These are phyloP conservation scores for Junonia oenone DNA, from an alignment of 2,888 invertebrate species.

Conservation along the genomic window DNA sequence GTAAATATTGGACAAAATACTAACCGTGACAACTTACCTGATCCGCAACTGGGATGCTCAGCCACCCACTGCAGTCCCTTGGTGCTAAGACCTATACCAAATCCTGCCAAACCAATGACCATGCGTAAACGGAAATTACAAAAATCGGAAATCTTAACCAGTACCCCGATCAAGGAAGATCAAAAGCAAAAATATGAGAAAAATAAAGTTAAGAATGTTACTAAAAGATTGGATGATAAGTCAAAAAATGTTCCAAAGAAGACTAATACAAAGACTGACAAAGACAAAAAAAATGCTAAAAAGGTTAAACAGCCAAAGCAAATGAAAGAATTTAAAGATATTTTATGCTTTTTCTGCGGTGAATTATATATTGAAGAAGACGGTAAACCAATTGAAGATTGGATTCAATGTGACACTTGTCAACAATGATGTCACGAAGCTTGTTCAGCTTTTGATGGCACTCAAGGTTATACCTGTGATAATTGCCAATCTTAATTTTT, in stretches of 20 bases:
- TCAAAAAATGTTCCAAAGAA: constrained; percentile 30
- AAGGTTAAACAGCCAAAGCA: constrained; percentile 30
- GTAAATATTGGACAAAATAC: constrained; percentile 1
- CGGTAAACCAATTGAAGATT: constrained; percentile 31
- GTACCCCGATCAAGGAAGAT: constrained; percentile 30
- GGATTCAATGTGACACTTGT: constrained; percentile 31
- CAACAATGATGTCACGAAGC: no score
- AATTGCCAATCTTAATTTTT: constrained; percentile 25
- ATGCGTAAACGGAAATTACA: neutral
- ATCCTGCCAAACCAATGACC: constrained; percentile 24
- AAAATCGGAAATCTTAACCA: constrained; percentile 21
- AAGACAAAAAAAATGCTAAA: constrained; percentile 28
- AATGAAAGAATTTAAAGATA: constrained; percentile 32
- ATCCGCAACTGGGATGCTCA: constrained; percentile 24
- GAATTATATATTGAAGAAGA: constrained; percentile 30
- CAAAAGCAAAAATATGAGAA: constrained; percentile 22
- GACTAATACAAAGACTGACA: constrained; percentile 14
- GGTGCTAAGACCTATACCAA: constrained; percentile 28
- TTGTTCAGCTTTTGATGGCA: constrained; percentile 24
- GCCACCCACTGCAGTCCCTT: constrained; percentile 27
- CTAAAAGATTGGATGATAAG: constrained; percentile 31
- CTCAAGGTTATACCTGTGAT: constrained; percentile 29
- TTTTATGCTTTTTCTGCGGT: constrained; percentile 30
- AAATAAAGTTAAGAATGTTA: constrained; percentile 28
- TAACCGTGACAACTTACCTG: neutral